Evolutionary conservation across 2,113 vertebrate genomes (phyloP), one percentile per base, ranked within the genome.

Genomic region (Platysteira castanea): DNA sequence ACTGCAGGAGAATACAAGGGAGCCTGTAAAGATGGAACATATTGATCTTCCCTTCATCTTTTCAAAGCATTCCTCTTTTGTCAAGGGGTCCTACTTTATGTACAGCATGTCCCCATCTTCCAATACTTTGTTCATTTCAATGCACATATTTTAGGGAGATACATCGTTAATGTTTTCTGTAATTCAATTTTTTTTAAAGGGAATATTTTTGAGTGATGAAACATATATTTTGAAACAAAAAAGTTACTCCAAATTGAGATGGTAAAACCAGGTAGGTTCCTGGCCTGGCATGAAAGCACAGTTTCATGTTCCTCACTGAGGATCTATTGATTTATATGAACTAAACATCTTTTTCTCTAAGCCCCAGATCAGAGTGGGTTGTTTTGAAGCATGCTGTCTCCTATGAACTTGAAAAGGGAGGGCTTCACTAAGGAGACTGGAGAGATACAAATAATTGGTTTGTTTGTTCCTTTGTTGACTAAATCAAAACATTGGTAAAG

Each of bases 11-110:
- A 94, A 94, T 96, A 60, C 86, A 71, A 65, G 93, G 94, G 93
- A 74, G 85, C 70, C 91, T 89, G 1, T 57, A 49, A 94, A 94
- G 93, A 89, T 84, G 73, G 90, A 93, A 93, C 69, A 53, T 93
- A 97, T 95, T 95, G 95, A 96, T 97, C 83, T 96, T 95, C 71
- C 90, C 90, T 96, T 95, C 92, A 96, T 94, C 92, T 95, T 90
- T 95, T 94, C 88, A 96, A 94, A 94, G 95, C 83, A 33, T 84
- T 92, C 31, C 60, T 86, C 95, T 81, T 90, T 96, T 96, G 85
- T 95, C 68, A 81, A 60, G 47, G 35, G 11, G 57, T 95, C 93
- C 88, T 93, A 3, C n/a, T 65, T 94, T 86, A 75, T 90, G 41
- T 93, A 31, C 70, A 60, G 37, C 18, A 0, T 16, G 33, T 57